Base-by-base conservation (phyloP, 2,113 vertebrate species). In the Eubucco bourcierii region DNA sequence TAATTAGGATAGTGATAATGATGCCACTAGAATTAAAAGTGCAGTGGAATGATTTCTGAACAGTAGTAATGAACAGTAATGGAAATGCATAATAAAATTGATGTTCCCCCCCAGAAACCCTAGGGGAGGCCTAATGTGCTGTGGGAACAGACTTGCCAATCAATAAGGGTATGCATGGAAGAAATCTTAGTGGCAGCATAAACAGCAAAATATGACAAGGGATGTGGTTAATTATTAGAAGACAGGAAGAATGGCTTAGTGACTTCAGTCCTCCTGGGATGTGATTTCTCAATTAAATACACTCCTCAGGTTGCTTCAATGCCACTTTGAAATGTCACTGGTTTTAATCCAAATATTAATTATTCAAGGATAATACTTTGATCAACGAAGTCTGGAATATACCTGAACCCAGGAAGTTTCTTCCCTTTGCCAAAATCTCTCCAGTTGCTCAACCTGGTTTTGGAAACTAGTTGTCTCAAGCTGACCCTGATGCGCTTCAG, bases 261-360 rank as follows among this genome's bases (percentile, higher is more conserved):
- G 72, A 61, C 67, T 91, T 50, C 50, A 74, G 84, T 86, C 28
- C 88, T 60, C 78, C 67, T 65, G 81, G 84, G 80, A 93, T 27
- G 18, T 75, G 70, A 89, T 96, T 97, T 95, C 64, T 93, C 61
- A 85, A 74, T 90, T 94, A 95, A 90, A 80, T 83, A 53, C 15
- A 73, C 64, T 80, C n/a, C 71, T 80, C n/a, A 59, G n/a, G 41
- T 93, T 89, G 58, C 55, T 84, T 88, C 75, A 18, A 18, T 96
- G 63, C 87, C 73, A 75, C 50, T 88, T 93, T 75, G 29, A 87
- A 88, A 88, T 95, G 74, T 73, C 84, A 82, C 53, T 61, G 33
- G 21, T 86, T 97, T 93, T 72, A 94, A 92, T 95, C 70, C 39
- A 91, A 80, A 55, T 58, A 79, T 88, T 89, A 95, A 88, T 95